These are phyloP conservation scores for Empis stercorea DNA, from an alignment of 2,888 invertebrate species.

Conservation along the genomic window DNA sequence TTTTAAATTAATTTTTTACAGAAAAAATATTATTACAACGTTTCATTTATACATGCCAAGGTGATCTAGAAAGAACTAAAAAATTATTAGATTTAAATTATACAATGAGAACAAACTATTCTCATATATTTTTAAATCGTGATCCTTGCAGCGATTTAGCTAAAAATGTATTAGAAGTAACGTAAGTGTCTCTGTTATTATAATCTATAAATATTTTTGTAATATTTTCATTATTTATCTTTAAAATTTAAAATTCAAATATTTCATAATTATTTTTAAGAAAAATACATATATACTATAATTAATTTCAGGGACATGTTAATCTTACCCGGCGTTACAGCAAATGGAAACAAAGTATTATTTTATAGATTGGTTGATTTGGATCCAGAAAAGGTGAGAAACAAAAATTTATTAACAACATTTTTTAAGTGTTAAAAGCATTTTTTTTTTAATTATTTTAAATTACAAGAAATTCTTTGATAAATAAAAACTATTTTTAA, in stretches of 20 bases:
- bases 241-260: not conserved
- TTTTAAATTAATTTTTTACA: no score
- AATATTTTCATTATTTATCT: not conserved
- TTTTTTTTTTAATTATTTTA: not conserved
- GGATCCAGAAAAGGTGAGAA: slow-evolving; percentile 41
- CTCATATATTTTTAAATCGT: slow-evolving; percentile 42
- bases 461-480: not conserved
- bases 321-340: slow-evolving; percentile 51
- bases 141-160: slow-evolving; percentile 35
- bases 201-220: not conserved
- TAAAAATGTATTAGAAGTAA: slow-evolving; percentile 26
- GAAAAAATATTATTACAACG: slow-evolving; percentile 26
- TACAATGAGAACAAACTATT: slow-evolving; percentile 39
- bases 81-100: slow-evolving; percentile 32
- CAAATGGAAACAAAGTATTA: slow-evolving; percentile 52
- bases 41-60: slow-evolving; percentile 24
- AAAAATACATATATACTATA: no score
- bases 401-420: no score
- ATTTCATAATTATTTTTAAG: no score
- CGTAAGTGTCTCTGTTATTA: slow-evolving; percentile 21
- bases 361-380: slow-evolving; percentile 50
- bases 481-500: no score
- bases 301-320: slow-evolving; percentile 48
- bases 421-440: no score
- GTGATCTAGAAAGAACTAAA: slow-evolving; percentile 26